phyloP scores from a whole-genome alignment of 2,888 invertebrate species.

The Zygothrica quintamaculata region DNA sequence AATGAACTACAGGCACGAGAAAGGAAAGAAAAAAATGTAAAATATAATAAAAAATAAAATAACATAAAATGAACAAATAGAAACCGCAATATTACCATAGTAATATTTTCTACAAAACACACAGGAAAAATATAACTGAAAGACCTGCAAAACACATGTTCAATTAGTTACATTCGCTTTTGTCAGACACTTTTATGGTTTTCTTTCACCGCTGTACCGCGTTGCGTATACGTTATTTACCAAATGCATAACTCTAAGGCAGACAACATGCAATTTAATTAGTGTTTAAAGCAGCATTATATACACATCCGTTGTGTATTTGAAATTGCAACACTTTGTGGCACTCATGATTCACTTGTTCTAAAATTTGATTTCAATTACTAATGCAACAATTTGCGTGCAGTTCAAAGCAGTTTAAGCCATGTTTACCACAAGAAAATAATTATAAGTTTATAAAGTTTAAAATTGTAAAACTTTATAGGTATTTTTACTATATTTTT shows the following conservation, averaged over 20 bases:
- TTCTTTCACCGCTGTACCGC: conserved; percentile 18
- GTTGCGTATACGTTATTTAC: conserved; percentile 42
- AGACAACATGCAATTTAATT: conserved; percentile 54
- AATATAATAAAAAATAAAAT: too few species aligned
- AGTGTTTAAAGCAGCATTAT: conserved; percentile 41
- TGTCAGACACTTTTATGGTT: conserved; percentile 46
- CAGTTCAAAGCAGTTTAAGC: too few species aligned
- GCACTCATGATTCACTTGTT: too few species aligned
- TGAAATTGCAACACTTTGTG: neutral
- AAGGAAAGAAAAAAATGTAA: conserved; percentile 56
- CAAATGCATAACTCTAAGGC: conserved; percentile 39
- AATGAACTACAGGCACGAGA: too few species aligned
- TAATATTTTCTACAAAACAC: conserved; percentile 5
- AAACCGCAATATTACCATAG: neutral
- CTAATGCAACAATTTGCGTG: too few species aligned
- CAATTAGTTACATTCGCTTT: conserved; percentile 63
- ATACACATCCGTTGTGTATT: too few species aligned
- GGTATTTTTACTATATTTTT: too few species aligned
- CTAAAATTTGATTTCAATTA: neutral
- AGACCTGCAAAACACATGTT: conserved; percentile 63
- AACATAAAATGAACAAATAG: conserved; percentile 13
- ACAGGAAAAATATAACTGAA: conserved; percentile 16
- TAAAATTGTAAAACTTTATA: too few species aligned
- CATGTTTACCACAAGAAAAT: too few species aligned
- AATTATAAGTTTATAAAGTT: too few species aligned